Evolutionary conservation across 2,113 vertebrate species (phyloP), one percentile per base, ranked within the genome.

Genomic region (Emberiza fucata): DNA sequence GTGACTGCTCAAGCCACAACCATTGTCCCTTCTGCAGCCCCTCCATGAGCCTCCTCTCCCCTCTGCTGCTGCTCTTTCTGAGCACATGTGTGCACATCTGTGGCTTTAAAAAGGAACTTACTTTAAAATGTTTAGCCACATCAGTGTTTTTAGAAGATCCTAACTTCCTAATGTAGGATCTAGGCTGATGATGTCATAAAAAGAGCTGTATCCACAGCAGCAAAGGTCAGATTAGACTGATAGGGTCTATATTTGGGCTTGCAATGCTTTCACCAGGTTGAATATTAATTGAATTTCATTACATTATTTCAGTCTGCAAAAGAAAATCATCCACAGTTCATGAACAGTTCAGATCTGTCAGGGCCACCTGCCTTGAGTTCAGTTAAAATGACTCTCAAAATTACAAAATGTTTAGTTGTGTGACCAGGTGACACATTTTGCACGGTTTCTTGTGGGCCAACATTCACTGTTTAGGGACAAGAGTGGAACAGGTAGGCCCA

Each of bases 391-490:
- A 40, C n/a, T 12, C 21, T 39, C 2, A 2, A 57, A 85, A 63
- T 80, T 8, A 0, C 35, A 47, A 50, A 68, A 22, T 2, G 1
- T 50, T 61, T 23, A 60, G 35, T 51, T 70, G 33, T 91, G 64
- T 63, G 76, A 31, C n/a, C 9, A 42, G 50, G 42, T 61, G 64
- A 65, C 29, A 31, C 24, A 6, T 66, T 29, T 68, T 16, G 9
- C 39, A 9, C 24, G 0, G 5, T 39, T 63, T 80, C 31, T 51
- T 35, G 28, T 66, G 76, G 13, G 42, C n/a, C 73, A 65, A 0
- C 8, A 2, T 42, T 68, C 2, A 6, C 21, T 1, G 0, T 77
- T 56, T 3, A 37, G 50, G 59, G 72, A 33, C 1, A 8, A 35
- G 39, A 15, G 27, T 40, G 39, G 21, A 89, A 22, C 37, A n/a